These are phyloP conservation scores for Sebastiscus albofasciatus DNA, from an alignment of 2,797 vertebrate genomes.

Conservation along the genomic window DNA sequence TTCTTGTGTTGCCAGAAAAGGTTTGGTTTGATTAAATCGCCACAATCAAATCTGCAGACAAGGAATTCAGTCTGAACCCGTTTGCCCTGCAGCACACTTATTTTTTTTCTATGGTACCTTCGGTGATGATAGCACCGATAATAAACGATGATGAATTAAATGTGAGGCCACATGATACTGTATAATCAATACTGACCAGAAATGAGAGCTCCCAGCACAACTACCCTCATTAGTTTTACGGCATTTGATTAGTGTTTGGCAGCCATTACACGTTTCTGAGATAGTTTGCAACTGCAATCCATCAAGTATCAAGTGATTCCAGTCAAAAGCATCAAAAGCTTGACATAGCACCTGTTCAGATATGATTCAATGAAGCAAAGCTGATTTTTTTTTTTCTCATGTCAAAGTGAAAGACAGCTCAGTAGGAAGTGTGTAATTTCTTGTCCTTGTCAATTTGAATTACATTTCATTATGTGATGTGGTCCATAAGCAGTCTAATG, in stretches of 20 bases:
- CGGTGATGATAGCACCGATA: slow-evolving; percentile 33
- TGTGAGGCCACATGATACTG: slow-evolving; percentile 31
- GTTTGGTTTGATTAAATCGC: slow-evolving; percentile 39
- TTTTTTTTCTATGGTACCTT: neutral
- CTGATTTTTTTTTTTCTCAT: neutral
- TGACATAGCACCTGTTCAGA: slow-evolving; percentile 38
- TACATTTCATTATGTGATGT: slow-evolving; percentile 16
- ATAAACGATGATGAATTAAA: slow-evolving; percentile 50
- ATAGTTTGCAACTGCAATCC: slow-evolving; percentile 45
- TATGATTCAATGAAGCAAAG: slow-evolving; percentile 24
- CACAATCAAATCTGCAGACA: slow-evolving; percentile 16
- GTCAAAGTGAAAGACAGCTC: neutral
- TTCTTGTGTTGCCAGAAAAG: slow-evolving; percentile 24
- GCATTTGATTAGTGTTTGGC: slow-evolving; percentile 56
- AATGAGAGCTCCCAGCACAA: slow-evolving; percentile 40
- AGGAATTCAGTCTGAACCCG: slow-evolving; percentile 35
- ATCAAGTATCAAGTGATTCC: slow-evolving; percentile 41
- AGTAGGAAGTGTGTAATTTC: neutral
- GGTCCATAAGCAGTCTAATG: slow-evolving; percentile 15
- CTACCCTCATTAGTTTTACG: slow-evolving; percentile 69
- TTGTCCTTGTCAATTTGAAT: slow-evolving; percentile 25
- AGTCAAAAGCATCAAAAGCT: slow-evolving; percentile 31
- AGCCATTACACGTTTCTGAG: slow-evolving; percentile 34
- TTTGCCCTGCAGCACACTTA: slow-evolving; percentile 23
- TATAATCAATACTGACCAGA: slow-evolving; percentile 68